Evolutionary conservation across 2,797 vertebrate species (phyloP), one percentile per base, ranked within the genome.

Genomic region (Cossypha caffra): DNA sequence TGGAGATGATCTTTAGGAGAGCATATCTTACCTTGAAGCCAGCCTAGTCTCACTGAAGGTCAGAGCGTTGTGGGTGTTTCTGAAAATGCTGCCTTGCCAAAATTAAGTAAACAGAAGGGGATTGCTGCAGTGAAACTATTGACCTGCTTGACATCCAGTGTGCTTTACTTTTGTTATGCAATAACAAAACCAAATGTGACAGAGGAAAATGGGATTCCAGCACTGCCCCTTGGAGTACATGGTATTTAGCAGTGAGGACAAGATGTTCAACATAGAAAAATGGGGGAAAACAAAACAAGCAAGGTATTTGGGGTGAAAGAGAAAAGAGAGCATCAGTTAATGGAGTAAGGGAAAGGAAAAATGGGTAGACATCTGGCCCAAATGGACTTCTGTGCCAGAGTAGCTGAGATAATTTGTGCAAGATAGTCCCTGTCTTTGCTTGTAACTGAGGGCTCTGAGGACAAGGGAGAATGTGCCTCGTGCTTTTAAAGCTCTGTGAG

Each of bases 151-250:
- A 85, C 86, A 59, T 48, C 26, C 21, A 38, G 19, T 3, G 9
- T 37, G 38, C 28, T 91, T 80, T 84, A 16, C n/a, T 82, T 69
- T 2, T 21, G 38, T 59, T 63, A 43, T 12, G 43, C 47, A 74
- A 5, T 62, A 77, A 35, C 1, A 2, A 88, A 81, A 50, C 20
- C 25, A 45, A 66, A 76, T 0, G 0, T 71, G 68, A 62, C 51
- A 47, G 38, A 67, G 48, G 42, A 75, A 68, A 59, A 90, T 24
- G 68, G 29, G 35, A 64, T 93, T 75, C 37, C 57, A 75, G 31
- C 0, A 0, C 52, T 87, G 54, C 14, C 35, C 11, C 6, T 51
- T 24, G 16, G 28, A 88, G 51, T n/a, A 33, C 0, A 2, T 33
- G 29, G 19, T 31, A n/a, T 87, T 88, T 63, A 69, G 31, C 1